Conservation (phyloP, 2,888 invertebrate genomes). For the Protula sp. region DNA sequence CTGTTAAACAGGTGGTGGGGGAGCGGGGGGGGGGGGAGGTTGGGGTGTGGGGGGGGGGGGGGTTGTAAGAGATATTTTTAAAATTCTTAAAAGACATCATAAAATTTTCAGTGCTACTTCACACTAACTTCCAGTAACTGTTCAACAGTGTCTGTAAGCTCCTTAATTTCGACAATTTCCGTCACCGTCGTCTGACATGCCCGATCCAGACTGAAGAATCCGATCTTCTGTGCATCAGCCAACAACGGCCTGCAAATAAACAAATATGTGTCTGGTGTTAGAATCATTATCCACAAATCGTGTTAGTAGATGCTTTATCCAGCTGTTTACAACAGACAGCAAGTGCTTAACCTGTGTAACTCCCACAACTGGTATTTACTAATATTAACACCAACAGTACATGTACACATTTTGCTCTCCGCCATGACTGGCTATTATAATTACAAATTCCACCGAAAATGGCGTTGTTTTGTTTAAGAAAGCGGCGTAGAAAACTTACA, state of each 20-base stretch:
- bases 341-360: background rate
- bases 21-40: no score
- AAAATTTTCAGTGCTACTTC: no score
- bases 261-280: background rate
- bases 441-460: no score
- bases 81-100: no score
- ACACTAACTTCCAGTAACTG: constrained; percentile 39
- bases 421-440: no score
- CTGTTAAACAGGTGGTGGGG: no score
- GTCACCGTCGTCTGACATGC: constrained; percentile 47
- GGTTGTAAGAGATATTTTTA: no score
- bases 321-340: background rate
- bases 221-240: constrained; percentile 49
- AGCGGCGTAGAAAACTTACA: no score
- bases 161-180: constrained; percentile 48
- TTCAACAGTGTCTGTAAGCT: constrained; percentile 46
- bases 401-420: no score
- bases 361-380: background rate
- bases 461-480: no score
- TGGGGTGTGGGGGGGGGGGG: no score
- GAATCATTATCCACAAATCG: background rate
- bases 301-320: background rate
- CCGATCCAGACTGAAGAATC: constrained; percentile 48
- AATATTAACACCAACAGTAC: no score
- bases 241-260: constrained; percentile 36